Evolutionary conservation across 2,888 invertebrate genomes (phyloP), one percentile per base, ranked within the genome.

Genomic region (Lepetodrilus schrolli): DNA sequence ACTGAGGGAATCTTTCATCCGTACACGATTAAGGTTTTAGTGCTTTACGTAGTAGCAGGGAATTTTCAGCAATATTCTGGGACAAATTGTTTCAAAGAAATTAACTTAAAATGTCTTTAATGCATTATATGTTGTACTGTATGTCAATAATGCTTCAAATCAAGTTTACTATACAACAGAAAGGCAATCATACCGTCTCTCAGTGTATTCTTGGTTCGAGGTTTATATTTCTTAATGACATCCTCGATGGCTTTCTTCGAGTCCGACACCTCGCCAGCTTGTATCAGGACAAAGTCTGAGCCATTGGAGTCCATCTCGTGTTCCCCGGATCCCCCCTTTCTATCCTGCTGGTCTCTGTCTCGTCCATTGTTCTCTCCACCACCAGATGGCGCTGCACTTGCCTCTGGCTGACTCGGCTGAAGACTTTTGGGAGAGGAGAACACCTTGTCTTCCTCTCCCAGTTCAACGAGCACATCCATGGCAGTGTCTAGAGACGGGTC

Each of bases 231-330:
- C 69, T 77, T 81, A 20, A 84, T 66, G 26, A 86, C 78, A 49
- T 87, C 86, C 8, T 84, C 80, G 3, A 81, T 83, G 20, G 86
- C 83, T 49, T 73, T 89, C 84, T 38, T 85, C 80, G 66, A 85
- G 82, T 43, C 86, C 88, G 75, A 87, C 81, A 90, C 83, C 66
- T 91, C 91, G 30, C 79, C 83, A 13, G 90, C 90, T 20, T 85
- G 84, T 36, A 96, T 93, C 81, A 96, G 93, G 1, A 96, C 96
- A 91, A 96, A 97, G 26, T 96, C 96, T 89, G 96, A 96, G 0
- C 95, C 95, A 20, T 97, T 93, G 10, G 84, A 84, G 38, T 76
- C 76, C 5, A 58, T 48, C 23, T 78, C 77, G 23, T 43, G 43
- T n/a, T n/a, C n/a, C 8, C 77, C 76, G 2, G 51, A 78, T 1